phyloP scores from a whole-genome alignment of 2,113 vertebrate species.

The Amphiprion ocellaris region DNA sequence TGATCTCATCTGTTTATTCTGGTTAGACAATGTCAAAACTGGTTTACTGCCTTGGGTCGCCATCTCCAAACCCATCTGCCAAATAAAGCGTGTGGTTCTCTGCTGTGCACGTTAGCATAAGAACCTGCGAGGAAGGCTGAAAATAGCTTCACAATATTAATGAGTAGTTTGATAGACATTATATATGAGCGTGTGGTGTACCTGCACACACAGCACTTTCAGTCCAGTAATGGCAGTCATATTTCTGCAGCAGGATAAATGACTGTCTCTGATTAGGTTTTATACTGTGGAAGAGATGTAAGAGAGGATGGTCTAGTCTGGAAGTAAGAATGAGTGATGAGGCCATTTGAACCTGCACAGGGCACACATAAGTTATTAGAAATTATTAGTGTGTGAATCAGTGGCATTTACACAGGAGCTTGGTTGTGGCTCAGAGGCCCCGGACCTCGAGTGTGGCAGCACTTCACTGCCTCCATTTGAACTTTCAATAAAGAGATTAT shows the following conservation, averaged over 20 bases:
- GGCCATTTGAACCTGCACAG: slow-evolving; percentile 51
- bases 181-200: slow-evolving; percentile 55
- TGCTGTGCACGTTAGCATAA: slow-evolving; percentile 4
- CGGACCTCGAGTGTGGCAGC: slow-evolving; percentile 4
- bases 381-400: slow-evolving; percentile 68
- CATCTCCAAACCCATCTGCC: slow-evolving; percentile 16
- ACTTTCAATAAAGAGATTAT: slow-evolving; percentile 20
- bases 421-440: slow-evolving; percentile 25
- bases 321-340: slow-evolving; percentile 59
- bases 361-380: slow-evolving; percentile 64
- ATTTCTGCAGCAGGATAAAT: slow-evolving; percentile 61
- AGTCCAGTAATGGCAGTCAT: slow-evolving; percentile 56
- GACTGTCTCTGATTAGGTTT: slow-evolving; percentile 61
- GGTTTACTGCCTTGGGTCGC: slow-evolving; percentile 19
- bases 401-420: slow-evolving; percentile 60
- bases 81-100: slow-evolving; percentile 27
- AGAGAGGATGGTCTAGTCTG: slow-evolving; percentile 53
- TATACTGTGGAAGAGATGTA: slow-evolving; percentile 50
- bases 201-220: slow-evolving; percentile 72
- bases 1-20: background rate
- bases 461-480: slow-evolving; percentile 19
- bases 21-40: slow-evolving; percentile 6
- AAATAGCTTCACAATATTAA: slow-evolving; percentile 67
- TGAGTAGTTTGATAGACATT: slow-evolving; percentile 69
- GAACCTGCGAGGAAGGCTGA: slow-evolving; percentile 11